Evolutionary conservation across 2,797 vertebrate genomes (phyloP).

Genomic region (Periophthalmus magnuspinnatus): DNA sequence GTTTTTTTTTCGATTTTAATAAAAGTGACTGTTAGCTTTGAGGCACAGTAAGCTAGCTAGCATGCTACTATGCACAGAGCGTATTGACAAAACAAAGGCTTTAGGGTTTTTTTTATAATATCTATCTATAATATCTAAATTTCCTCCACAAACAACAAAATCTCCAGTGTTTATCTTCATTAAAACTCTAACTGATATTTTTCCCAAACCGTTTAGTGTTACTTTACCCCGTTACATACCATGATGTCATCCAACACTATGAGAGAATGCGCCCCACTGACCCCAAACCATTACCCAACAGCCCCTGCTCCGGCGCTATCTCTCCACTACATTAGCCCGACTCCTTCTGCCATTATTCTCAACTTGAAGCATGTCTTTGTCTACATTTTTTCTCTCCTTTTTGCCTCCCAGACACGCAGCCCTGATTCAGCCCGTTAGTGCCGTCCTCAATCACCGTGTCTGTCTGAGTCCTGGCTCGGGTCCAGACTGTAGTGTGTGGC

Average conservation of each 20-base stretch:
- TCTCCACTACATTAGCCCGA: constrained; percentile 66
- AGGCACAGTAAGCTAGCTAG: too few relatives aligned
- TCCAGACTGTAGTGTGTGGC: constrained; percentile 47
- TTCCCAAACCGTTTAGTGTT: constrained; percentile 10
- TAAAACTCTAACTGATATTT: too few relatives aligned
- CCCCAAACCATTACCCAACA: constrained; percentile 64
- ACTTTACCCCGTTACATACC: background rate
- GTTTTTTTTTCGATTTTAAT: too few relatives aligned
- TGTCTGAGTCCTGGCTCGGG: constrained; percentile 60
- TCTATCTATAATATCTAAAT: too few relatives aligned
- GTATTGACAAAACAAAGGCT: too few relatives aligned
- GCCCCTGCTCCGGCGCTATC: constrained; percentile 41
- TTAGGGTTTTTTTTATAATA: too few relatives aligned
- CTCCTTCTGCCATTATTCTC: constrained; percentile 35
- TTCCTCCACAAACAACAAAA: too few relatives aligned
- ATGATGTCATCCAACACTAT: constrained; percentile 79
- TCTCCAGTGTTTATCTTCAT: too few relatives aligned
- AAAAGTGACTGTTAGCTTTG: too few relatives aligned
- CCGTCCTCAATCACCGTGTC: constrained; percentile 66
- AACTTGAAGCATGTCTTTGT: constrained; percentile 67
- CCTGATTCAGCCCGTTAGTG: constrained; percentile 45
- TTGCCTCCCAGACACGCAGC: constrained; percentile 29
- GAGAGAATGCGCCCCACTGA: constrained; percentile 79
- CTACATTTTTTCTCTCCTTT: constrained; percentile 30
- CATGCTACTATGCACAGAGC: too few relatives aligned